A percentile compares a stretch with the other conserved stretches of the same genome.
Conservation (phyloP, 2,888 invertebrate genomes). For the Trachelus stipa region DNA sequence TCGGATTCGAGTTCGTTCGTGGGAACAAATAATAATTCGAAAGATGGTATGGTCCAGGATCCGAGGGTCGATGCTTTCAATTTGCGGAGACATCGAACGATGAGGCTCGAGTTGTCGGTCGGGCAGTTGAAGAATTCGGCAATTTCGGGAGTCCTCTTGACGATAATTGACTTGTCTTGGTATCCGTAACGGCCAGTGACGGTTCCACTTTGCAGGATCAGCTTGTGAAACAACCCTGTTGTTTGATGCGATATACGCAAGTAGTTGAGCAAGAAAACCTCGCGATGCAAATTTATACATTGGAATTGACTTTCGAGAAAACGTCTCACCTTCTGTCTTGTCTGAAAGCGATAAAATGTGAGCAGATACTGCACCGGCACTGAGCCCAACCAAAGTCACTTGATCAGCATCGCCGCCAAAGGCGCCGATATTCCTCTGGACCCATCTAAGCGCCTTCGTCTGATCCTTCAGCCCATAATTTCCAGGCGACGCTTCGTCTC, state of each 20-base stretch:
- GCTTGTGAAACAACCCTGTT: slow-evolving; percentile 38
- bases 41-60: fast-evolving
- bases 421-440: slow-evolving; percentile 30
- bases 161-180: neutral
- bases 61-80: neutral
- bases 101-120: slow-evolving; percentile 22
- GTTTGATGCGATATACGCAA: neutral
- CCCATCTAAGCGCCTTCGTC: slow-evolving; percentile 36
- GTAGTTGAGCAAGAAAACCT: too few species aligned
- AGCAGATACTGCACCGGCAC: slow-evolving; percentile 35
- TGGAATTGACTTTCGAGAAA: too few species aligned
- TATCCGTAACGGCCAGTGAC: slow-evolving; percentile 28
- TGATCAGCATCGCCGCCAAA: slow-evolving; percentile 39
- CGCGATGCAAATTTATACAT: too few species aligned
- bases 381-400: slow-evolving; percentile 38
- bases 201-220: slow-evolving; percentile 39
- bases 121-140: slow-evolving; percentile 31
- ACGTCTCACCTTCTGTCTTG: neutral
- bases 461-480: slow-evolving; percentile 47
- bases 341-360: slow-evolving; percentile 34
- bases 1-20: slow-evolving; percentile 34
- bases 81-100: slow-evolving; percentile 35
- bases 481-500: slow-evolving; percentile 34
- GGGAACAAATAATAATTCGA: slow-evolving; percentile 4
- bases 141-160: neutral